phyloP scores from a whole-genome alignment of 2,888 invertebrate species.

The Nebria salina region DNA sequence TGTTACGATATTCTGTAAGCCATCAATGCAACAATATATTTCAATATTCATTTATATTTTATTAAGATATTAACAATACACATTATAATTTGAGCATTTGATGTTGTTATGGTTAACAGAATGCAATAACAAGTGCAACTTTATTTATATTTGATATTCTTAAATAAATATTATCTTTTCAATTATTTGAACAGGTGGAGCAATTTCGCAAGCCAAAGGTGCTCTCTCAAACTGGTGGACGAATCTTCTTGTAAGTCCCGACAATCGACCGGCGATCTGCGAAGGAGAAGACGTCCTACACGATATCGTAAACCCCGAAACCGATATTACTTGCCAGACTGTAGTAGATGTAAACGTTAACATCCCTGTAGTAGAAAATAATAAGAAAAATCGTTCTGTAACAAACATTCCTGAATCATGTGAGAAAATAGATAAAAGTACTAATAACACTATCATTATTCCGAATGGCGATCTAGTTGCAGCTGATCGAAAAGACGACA shows the following conservation, averaged over 20 bases:
- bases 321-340: slow-evolving; percentile 10
- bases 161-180: slow-evolving; percentile 4
- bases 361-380: slow-evolving; percentile 4
- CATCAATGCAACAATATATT: too few species aligned
- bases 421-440: slow-evolving; percentile 26
- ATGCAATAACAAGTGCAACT: background rate
- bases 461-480: slow-evolving; percentile 12
- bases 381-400: slow-evolving; percentile 25
- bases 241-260: slow-evolving; percentile 69
- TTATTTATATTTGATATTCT: slow-evolving; percentile 26
- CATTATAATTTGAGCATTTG: too few species aligned
- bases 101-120: background rate
- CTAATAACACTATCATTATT: slow-evolving; percentile 45
- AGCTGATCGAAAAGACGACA: background rate
- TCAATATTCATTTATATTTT: too few species aligned
- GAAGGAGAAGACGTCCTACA: slow-evolving; percentile 29
- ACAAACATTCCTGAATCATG: slow-evolving; percentile 26
- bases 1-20: too few species aligned
- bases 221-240: slow-evolving; percentile 90
- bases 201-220: slow-evolving; percentile 87
- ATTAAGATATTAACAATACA: too few species aligned
- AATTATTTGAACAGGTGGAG: slow-evolving; percentile 72
- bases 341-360: slow-evolving; percentile 2
- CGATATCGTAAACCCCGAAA: slow-evolving; percentile 9
- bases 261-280: slow-evolving; percentile 48